phyloP scores from a whole-genome alignment of 2,113 vertebrate genomes.

The Gallinago jamesoni region DNA sequence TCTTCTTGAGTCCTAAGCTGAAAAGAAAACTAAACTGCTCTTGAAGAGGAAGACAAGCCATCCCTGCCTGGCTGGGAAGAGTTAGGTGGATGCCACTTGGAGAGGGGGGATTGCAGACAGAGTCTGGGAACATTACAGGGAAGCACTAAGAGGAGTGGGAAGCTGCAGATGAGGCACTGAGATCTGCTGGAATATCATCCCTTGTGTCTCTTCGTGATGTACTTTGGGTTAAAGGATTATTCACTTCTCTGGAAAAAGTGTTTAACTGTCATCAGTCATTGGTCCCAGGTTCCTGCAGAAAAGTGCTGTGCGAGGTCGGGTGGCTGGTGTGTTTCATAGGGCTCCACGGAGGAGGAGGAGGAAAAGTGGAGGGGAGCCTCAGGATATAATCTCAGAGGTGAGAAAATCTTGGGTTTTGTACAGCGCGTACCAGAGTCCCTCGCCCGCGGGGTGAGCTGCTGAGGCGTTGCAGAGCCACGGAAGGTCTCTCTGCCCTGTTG shows the following conservation, averaged over 20 bases:
- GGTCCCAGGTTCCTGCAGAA: background rate
- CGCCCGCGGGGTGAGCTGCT: background rate
- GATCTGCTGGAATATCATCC: background rate
- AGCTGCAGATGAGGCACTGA: background rate
- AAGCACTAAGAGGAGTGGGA: background rate
- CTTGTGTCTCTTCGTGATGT: background rate
- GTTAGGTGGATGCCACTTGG: background rate
- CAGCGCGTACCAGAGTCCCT: background rate
- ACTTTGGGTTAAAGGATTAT: background rate
- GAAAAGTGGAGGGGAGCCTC: background rate
- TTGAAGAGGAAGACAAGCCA: background rate
- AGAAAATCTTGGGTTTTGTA: background rate
- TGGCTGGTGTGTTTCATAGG: background rate
- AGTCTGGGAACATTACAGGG: background rate
- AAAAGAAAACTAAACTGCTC: background rate
- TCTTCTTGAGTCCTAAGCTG: background rate
- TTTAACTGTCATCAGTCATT: background rate
- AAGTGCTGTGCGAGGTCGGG: background rate
- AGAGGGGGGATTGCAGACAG: background rate
- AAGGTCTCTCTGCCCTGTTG: background rate
- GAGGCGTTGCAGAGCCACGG: fast-evolving
- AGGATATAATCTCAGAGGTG: background rate
- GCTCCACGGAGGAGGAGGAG: background rate
- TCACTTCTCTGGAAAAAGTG: background rate
- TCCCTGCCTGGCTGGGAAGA: background rate